These are phyloP conservation scores for Mus spretus DNA, from an alignment of 2,797 vertebrate species.

Conservation along the genomic window DNA sequence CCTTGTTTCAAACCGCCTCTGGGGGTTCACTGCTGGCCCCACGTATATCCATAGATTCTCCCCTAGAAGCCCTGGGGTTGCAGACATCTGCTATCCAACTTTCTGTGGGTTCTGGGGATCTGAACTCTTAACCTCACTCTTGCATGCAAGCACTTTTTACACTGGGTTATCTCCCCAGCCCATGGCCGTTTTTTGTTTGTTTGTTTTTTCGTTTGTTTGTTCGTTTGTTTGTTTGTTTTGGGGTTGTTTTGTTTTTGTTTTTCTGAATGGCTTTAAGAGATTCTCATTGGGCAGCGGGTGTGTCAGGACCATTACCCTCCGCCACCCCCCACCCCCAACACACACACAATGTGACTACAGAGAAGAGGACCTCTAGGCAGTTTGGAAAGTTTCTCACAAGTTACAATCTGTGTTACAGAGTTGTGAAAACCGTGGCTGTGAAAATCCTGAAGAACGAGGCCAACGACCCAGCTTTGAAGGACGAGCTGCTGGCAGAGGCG, in stretches of 20 bases:
- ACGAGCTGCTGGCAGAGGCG: constrained; percentile 96
- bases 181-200: no score
- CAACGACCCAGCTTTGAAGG: constrained; percentile 91
- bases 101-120: not conserved
- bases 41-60: not conserved
- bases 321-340: no score
- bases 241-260: no score
- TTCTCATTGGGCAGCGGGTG: accelerated
- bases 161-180: not conserved
- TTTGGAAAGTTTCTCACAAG: not conserved
- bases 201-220: no score
- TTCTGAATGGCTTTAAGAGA: not conserved
- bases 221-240: no score
- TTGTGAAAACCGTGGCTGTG: constrained; percentile 94
- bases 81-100: not conserved
- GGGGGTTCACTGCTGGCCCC: not conserved
- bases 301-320: not conserved
- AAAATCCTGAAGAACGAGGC: constrained; percentile 98
- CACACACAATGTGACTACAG: not conserved
- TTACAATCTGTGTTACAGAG: constrained; percentile 87
- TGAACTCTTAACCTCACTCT: not conserved
- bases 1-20: not conserved
- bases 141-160: not conserved
- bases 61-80: not conserved
- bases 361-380: not conserved